Base-by-base conservation (phyloP, 2,113 vertebrate genomes). In the Lamprotornis superbus region DNA sequence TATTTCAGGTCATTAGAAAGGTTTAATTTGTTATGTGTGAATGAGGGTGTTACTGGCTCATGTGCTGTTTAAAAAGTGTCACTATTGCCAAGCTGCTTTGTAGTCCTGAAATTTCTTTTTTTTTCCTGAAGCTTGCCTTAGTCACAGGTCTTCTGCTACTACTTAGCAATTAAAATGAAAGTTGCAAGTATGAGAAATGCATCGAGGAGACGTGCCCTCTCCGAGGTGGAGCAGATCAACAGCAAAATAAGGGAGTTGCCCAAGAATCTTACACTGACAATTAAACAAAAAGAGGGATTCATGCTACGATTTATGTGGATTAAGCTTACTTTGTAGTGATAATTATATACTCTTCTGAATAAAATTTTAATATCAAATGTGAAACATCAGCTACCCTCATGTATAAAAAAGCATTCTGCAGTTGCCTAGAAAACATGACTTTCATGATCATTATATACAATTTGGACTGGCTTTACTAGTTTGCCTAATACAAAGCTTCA, bases 321-420 rank as follows among this genome's bases (percentile, higher is more conserved):
- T 95, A 96, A 86, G n/a, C 50, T 96, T 67, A 87, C 95, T 97
- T 96, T 93, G 91, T 95, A 97, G 89, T 96, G 92, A 94, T 87
- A 96, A 92, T 94, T 97, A 95, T 33, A 81, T 74, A 82, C 71
- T 90, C 52, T 96, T 83, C 59, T 91, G 85, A 95, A 89, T 93
- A 86, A 65, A 57, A 70, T 94, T 93, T 90, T 90, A 95, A 95
- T 94, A 95, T 93, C 94, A 96, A 71, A 95, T 94, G 77, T 47
- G 89, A 90, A 95, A 63, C 88, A 81, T 92, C 90, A 94, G 78
- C 94, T 96, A 42, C 61, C 85, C 57, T 90, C 47, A 77, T 79
- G 55, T 86, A 77, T 94, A 83, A 93, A 96, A 93, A 90, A 76
- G 64, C 77, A 75, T 93, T 92, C 68, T 83, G 14, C 35, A 84